phyloP scores from a whole-genome alignment of 1,140 invertebrate genomes.

The Drosophila paulistorum region DNA sequence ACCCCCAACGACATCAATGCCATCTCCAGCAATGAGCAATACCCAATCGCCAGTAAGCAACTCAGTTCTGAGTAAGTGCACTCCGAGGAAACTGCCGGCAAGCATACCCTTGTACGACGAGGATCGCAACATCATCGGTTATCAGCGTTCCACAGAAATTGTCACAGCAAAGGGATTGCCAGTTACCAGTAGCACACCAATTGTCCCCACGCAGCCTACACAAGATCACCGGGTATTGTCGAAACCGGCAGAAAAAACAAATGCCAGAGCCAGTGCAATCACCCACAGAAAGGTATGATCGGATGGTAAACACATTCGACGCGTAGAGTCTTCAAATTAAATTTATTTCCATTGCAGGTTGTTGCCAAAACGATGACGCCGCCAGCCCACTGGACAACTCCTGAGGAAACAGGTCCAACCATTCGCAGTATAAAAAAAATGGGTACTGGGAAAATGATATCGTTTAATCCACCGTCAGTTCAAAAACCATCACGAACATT shows the following conservation, averaged over 20 bases:
- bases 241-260: neutral
- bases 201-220: neutral
- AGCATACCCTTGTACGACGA: constrained; percentile 47
- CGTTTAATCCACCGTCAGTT: constrained; percentile 13
- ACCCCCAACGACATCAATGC: neutral
- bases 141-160: constrained; percentile 28
- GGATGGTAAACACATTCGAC: neutral
- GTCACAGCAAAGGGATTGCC: neutral
- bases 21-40: neutral
- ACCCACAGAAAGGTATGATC: neutral
- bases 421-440: constrained; percentile 4
- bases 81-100: neutral
- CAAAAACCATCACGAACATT: constrained; percentile 3
- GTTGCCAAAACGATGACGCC: neutral
- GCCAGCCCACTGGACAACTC: neutral
- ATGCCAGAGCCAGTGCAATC: neutral
- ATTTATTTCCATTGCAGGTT: neutral
- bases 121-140: constrained; percentile 58
- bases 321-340: neutral
- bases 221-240: neutral
- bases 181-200: neutral
- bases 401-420: constrained; percentile 3
- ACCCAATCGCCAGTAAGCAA: neutral
- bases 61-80: constrained; percentile 11
- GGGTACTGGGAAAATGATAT: constrained; percentile 4